These are phyloP conservation scores for Cyanoderma ruficeps DNA, from an alignment of 2,113 vertebrate genomes.

Conservation along the genomic window DNA sequence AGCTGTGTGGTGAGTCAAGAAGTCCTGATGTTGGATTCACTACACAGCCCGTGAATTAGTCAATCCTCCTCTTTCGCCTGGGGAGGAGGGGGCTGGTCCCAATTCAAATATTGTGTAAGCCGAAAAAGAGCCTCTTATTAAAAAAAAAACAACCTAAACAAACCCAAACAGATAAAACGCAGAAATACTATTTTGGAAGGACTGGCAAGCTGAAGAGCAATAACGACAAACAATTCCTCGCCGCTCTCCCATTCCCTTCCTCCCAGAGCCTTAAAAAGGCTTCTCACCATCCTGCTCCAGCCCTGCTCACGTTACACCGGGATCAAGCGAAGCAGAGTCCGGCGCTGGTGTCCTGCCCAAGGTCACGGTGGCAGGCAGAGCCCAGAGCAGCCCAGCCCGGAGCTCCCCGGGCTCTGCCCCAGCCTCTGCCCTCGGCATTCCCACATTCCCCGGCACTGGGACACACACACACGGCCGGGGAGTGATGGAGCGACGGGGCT, in stretches of 20 bases:
- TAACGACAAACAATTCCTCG: neutral
- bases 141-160: neutral
- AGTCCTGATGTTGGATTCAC: neutral
- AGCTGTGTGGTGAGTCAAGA: conserved; percentile 12
- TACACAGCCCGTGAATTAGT: neutral
- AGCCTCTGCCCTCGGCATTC: rapidly evolving
- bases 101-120: conserved; percentile 19
- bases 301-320: conserved; percentile 3
- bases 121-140: neutral
- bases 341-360: neutral
- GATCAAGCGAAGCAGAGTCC: neutral
- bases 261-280: neutral
- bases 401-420: neutral
- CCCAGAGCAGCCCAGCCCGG: neutral
- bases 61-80: conserved; percentile 23
- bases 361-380: neutral
- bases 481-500: rapidly evolving
- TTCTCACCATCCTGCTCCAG: neutral
- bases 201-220: neutral
- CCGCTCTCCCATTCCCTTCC: neutral
- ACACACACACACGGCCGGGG: rapidly evolving
- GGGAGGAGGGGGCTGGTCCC: neutral
- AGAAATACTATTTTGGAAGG: neutral
- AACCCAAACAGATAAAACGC: neutral
- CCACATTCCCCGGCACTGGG: rapidly evolving